Evolutionary conservation across 92 coral and sea anemone genomes (phyloP).

Genomic region (Pocillopora meandrina): DNA sequence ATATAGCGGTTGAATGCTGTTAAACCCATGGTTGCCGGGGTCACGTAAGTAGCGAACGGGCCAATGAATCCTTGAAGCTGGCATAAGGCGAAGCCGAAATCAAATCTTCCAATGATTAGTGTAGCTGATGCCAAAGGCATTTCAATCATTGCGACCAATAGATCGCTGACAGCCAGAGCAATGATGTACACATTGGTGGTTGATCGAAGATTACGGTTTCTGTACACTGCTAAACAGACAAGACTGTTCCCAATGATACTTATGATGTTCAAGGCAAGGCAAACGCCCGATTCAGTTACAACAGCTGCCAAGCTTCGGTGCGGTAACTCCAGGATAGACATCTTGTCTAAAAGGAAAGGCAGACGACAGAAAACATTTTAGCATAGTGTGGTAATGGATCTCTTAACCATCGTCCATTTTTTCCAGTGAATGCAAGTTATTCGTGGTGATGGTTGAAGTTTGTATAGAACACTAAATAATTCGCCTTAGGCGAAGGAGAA

Average conservation of each 20-base stretch:
- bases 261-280: conserved; percentile 34
- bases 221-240: conserved; percentile 67
- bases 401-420: no score
- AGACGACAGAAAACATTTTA: no score
- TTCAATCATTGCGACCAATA: conserved; percentile 52
- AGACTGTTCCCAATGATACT: conserved; percentile 64
- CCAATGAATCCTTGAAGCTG: conserved; percentile 66
- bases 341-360: neutral
- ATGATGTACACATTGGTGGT: conserved; percentile 63
- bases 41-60: conserved; percentile 47
- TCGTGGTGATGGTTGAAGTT: no score
- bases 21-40: conserved; percentile 65
- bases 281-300: conserved; percentile 34
- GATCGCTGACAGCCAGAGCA: conserved; percentile 69
- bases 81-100: conserved; percentile 50
- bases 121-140: conserved; percentile 65
- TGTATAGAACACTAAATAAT: no score
- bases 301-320: conserved; percentile 32
- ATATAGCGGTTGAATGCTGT: conserved; percentile 75
- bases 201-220: conserved; percentile 63
- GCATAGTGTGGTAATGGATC: no score
- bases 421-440: no score
- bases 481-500: no score
- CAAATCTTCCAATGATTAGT: conserved; percentile 50
- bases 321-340: conserved; percentile 22